phyloP scores from a whole-genome alignment of 2,113 vertebrate genomes.

The Pampusana beccarii region DNA sequence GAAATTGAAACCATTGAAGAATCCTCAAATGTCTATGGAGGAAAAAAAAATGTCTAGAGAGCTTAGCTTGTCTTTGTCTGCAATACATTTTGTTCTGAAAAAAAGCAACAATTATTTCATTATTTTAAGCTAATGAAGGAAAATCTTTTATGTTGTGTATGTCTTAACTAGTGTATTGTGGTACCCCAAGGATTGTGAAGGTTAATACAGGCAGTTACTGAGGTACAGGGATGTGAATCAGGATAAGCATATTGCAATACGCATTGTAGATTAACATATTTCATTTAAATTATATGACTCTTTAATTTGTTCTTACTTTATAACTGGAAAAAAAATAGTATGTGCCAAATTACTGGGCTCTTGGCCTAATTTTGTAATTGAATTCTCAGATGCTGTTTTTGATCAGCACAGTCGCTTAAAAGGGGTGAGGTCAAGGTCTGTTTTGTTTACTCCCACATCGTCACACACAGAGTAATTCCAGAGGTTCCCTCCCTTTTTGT shows the following conservation, averaged over 20 bases:
- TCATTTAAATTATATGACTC: background rate
- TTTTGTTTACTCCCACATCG: background rate
- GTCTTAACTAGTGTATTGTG: background rate
- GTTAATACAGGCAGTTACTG: background rate
- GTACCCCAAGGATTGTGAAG: background rate
- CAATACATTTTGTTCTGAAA: background rate
- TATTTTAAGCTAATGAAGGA: background rate
- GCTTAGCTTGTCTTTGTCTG: background rate
- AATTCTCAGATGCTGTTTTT: constrained; percentile 2
- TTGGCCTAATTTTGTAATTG: background rate
- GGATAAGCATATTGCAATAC: background rate
- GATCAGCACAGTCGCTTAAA: background rate
- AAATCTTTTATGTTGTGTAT: background rate
- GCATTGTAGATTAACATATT: background rate
- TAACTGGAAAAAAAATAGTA: background rate
- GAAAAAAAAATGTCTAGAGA: background rate
- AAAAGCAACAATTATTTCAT: background rate
- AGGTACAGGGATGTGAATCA: background rate
- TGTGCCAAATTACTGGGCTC: background rate
- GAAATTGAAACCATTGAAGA: background rate
- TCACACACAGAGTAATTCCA: background rate
- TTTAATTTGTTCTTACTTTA: background rate
- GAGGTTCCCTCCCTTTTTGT: background rate
- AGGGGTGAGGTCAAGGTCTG: background rate
- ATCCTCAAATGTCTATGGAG: rapidly evolving